A percentile compares a stretch with the other conserved stretches of the same genome.
These are phyloP conservation scores for Parambassis ranga DNA, from an alignment of 2,797 vertebrate species.

Conservation along the genomic window DNA sequence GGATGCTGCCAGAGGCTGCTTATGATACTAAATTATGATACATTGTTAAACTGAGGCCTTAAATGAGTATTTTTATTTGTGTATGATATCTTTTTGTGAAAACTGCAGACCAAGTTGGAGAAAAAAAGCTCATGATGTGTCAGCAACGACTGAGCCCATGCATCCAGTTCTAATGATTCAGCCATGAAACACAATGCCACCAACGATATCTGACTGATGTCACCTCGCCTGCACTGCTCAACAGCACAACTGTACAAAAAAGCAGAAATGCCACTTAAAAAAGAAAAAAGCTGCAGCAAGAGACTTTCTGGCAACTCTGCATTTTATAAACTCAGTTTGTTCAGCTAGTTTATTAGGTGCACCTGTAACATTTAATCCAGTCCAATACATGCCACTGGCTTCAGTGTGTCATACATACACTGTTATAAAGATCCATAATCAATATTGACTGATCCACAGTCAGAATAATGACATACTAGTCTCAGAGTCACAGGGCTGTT, in stretches of 20 bases:
- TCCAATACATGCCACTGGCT: background rate
- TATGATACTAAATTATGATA: too few relatives aligned
- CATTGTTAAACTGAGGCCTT: too few relatives aligned
- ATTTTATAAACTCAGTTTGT: background rate
- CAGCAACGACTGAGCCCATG: background rate
- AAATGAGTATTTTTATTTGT: too few relatives aligned
- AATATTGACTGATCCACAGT: too few relatives aligned
- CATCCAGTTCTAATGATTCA: conserved; percentile 6
- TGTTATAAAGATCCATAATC: too few relatives aligned
- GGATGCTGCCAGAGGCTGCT: background rate
- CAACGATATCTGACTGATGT: background rate
- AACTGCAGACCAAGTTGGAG: background rate
- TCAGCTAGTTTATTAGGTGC: background rate
- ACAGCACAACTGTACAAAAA: background rate
- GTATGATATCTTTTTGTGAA: too few relatives aligned
- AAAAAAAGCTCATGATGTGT: background rate
- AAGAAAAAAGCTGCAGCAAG: conserved; percentile 1
- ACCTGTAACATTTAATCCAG: background rate
- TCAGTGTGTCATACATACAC: too few relatives aligned
- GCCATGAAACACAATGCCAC: background rate
- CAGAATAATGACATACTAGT: too few relatives aligned
- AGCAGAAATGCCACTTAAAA: background rate
- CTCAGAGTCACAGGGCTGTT: too few relatives aligned
- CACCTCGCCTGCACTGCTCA: background rate
- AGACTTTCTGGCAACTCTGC: background rate